phyloP scores from a whole-genome alignment of 1,140 invertebrate species.

The Meloidogyne chitwoodi region DNA sequence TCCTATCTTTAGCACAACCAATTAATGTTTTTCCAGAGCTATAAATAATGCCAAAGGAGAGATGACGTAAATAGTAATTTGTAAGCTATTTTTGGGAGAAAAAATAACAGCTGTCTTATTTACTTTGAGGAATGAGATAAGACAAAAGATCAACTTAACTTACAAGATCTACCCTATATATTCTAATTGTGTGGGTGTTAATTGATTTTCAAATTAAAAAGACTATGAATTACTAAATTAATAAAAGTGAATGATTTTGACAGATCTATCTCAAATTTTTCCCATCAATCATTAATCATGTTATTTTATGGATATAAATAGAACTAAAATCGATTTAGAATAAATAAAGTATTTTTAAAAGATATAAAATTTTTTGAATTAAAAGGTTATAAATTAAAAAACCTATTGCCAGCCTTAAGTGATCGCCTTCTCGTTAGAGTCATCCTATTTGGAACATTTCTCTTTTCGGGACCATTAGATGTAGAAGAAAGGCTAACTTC shows the following conservation, averaged over 20 bases:
- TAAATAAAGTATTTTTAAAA: background rate
- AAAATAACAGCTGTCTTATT: too few relatives aligned
- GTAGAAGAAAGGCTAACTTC: constrained; percentile 4
- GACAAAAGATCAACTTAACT: too few relatives aligned
- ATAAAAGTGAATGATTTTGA: background rate
- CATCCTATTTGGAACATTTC: background rate
- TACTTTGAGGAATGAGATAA: too few relatives aligned
- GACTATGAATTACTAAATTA: background rate
- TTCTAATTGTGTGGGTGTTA: background rate
- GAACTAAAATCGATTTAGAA: background rate
- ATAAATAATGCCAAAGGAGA: too few relatives aligned
- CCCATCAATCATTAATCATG: background rate
- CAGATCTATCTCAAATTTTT: background rate
- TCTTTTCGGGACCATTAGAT: background rate
- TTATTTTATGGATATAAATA: background rate
- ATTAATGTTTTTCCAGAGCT: too few relatives aligned
- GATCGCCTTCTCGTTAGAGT: constrained; percentile 3
- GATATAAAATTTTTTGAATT: background rate
- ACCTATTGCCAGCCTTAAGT: constrained; percentile 5
- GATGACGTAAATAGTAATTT: too few relatives aligned
- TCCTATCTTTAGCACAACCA: too few relatives aligned
- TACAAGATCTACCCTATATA: too few relatives aligned
- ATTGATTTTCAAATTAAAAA: too few relatives aligned
- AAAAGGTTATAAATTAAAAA: background rate
- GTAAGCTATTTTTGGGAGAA: too few relatives aligned